phyloP scores from a whole-genome alignment of 2,888 invertebrate genomes.

The Ptychoptera albimana region DNA sequence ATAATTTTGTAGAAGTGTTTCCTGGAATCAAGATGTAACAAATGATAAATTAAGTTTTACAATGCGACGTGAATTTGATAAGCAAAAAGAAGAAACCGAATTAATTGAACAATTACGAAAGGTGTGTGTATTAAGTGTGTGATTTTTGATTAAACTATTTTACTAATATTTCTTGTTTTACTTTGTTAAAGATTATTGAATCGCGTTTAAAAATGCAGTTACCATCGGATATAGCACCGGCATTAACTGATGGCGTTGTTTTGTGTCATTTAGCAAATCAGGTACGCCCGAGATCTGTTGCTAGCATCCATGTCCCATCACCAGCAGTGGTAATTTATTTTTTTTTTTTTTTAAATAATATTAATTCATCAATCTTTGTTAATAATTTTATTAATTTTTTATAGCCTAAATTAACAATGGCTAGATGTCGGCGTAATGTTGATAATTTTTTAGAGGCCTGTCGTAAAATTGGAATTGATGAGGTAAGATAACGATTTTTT shows the following conservation, averaged over 20 bases:
- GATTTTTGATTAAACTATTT: conserved; percentile 2
- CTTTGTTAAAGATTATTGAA: conserved; percentile 75
- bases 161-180: not conserved
- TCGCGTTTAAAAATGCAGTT: conserved; percentile 75
- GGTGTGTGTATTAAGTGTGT: conserved; percentile 36
- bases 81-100: conserved; percentile 77
- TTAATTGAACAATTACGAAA: conserved; percentile 66
- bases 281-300: conserved; percentile 78
- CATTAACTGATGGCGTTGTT: conserved; percentile 81
- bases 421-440: conserved; percentile 83
- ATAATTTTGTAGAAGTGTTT: conserved; percentile 28
- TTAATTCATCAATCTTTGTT: conserved; percentile 2
- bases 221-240: conserved; percentile 70
- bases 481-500: conserved; percentile 48
- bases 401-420: conserved; percentile 88
- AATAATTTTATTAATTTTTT: conserved; percentile 5
- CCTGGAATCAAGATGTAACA: conserved; percentile 56
- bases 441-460: conserved; percentile 93
- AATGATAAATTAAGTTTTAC: conserved; percentile 75
- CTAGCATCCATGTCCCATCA: conserved; percentile 88
- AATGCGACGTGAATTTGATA: conserved; percentile 81
- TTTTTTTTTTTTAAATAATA: not conserved
- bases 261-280: conserved; percentile 89
- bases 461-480: conserved; percentile 82
- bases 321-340: conserved; percentile 61